Evolutionary conservation across 92 coral and sea anemone species (phyloP).

Genomic region (Palythoa heliodiscus): DNA sequence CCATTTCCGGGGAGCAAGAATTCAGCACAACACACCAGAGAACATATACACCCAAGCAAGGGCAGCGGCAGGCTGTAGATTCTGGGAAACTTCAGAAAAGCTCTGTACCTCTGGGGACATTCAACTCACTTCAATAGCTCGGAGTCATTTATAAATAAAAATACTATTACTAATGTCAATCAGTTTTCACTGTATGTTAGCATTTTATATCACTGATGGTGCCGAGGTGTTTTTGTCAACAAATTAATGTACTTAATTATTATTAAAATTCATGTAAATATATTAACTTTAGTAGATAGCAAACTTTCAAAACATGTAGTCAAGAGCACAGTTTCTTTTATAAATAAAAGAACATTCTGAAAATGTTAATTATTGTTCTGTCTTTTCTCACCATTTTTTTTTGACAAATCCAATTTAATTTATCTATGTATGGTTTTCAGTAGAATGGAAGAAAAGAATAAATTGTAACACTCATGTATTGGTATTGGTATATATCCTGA

Average conservation of each 20-base stretch:
- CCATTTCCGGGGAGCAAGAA: conserved; percentile 73
- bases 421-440: no score
- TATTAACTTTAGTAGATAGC: not conserved
- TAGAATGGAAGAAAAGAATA: no score
- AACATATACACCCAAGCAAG: conserved; percentile 87
- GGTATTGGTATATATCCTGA: no score
- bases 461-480: no score
- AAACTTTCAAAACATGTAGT: not conserved
- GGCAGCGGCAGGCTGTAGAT: conserved; percentile 57
- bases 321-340: not conserved
- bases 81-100: conserved; percentile 86
- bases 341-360: no score
- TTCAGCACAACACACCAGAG: conserved; percentile 93
- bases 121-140: conserved; percentile 48
- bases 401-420: no score
- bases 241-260: no score
- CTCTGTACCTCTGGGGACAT: conserved; percentile 87
- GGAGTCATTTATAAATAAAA: not conserved
- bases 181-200: not conserved
- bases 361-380: no score
- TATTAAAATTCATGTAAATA: not conserved
- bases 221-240: no score
- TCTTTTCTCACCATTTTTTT: no score
- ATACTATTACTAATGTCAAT: not conserved
- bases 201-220: no score